These are phyloP conservation scores for Beaufortia kweichowensis DNA, from an alignment of 2,113 vertebrate genomes.

Conservation along the genomic window DNA sequence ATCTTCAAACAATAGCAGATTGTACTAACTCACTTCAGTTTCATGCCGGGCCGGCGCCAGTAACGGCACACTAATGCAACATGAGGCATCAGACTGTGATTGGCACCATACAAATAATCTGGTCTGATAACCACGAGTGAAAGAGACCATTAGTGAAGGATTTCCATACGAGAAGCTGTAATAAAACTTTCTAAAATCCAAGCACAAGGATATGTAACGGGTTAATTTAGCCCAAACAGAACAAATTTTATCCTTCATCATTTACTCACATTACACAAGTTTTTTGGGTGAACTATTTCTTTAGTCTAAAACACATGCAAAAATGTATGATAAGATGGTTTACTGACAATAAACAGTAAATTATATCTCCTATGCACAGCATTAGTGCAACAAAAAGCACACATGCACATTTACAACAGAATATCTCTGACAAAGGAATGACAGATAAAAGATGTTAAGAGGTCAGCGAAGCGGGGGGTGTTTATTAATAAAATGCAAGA, in stretches of 20 bases:
- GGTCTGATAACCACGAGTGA: conserved; percentile 58
- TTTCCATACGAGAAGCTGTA: not conserved
- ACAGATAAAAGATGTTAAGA: no score
- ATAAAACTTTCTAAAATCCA: not conserved
- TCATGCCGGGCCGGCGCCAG: conserved; percentile 38
- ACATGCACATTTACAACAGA: not conserved
- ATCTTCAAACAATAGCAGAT: conserved; percentile 69
- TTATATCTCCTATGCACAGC: not conserved
- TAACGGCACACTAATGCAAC: conserved; percentile 38
- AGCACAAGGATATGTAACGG: not conserved
- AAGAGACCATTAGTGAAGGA: conserved; percentile 45
- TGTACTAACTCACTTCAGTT: conserved; percentile 66
- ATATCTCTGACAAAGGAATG: not conserved
- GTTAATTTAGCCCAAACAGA: no score
- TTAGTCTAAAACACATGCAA: not conserved
- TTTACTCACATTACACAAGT: no score
- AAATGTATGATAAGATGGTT: not conserved
- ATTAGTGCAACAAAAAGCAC: conserved; percentile 13
- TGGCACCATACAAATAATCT: conserved; percentile 62
- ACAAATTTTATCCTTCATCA: no score
- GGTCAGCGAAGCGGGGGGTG: not conserved
- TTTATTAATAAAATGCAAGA: no score
- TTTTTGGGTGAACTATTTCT: not conserved
- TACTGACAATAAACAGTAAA: not conserved
- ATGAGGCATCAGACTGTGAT: conserved; percentile 67